These are phyloP conservation scores for Patella caerulea DNA, from an alignment of 2,888 invertebrate genomes.

Conservation along the genomic window DNA sequence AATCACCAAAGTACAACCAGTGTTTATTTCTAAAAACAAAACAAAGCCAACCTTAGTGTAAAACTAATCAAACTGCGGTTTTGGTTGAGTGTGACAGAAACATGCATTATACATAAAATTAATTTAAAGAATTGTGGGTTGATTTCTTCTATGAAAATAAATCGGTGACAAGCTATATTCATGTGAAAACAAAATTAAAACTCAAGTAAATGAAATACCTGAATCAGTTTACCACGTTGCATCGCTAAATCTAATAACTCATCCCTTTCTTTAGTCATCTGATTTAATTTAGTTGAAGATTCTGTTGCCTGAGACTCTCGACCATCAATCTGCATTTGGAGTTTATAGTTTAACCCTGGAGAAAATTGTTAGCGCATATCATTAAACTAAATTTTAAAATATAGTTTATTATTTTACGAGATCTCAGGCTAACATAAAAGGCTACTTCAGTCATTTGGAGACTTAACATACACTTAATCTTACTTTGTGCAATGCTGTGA, in stretches of 20 bases:
- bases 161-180: not conserved
- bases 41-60: too few relatives aligned
- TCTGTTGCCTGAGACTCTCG: constrained; percentile 46
- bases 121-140: too few relatives aligned
- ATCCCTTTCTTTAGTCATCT: constrained; percentile 65
- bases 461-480: not conserved
- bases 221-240: constrained; percentile 67
- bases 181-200: not conserved
- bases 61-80: too few relatives aligned
- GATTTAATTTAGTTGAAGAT: constrained; percentile 43
- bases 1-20: too few relatives aligned
- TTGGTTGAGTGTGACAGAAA: too few relatives aligned
- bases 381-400: too few relatives aligned
- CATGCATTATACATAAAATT: too few relatives aligned
- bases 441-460: not conserved
- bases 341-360: constrained; percentile 52
- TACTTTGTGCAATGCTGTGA: too few relatives aligned
- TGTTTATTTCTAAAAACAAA: too few relatives aligned
- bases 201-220: constrained; percentile 46
- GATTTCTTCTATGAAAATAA: not conserved
- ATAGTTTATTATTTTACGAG: too few relatives aligned
- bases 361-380: too few relatives aligned
- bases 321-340: constrained; percentile 52
- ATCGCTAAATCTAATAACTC: constrained; percentile 65
- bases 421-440: too few relatives aligned